These are phyloP conservation scores for Parnassius apollo DNA, from an alignment of 2,888 invertebrate genomes.

Conservation along the genomic window DNA sequence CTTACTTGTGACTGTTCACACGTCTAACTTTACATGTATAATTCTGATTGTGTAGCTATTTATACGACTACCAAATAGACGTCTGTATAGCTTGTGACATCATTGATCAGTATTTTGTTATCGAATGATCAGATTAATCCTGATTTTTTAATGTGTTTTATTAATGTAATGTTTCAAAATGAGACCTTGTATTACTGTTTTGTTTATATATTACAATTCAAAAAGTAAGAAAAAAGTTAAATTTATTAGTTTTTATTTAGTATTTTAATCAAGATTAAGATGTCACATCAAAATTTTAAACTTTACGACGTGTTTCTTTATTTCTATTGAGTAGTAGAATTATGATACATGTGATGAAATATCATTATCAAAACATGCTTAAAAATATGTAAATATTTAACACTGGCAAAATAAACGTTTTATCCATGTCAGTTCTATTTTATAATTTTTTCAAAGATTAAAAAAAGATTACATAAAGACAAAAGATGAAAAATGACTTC, in stretches of 20 bases:
- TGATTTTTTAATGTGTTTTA: constrained; percentile 3
- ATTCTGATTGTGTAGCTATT: neutral
- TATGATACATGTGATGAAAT: neutral
- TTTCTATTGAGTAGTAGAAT: constrained; percentile 27
- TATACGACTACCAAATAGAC: neutral
- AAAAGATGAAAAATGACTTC: too few relatives aligned
- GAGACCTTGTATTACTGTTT: neutral
- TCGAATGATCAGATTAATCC: constrained; percentile 13
- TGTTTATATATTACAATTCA: too few relatives aligned
- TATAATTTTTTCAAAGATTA: too few relatives aligned
- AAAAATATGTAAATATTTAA: too few relatives aligned
- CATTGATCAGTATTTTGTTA: constrained; percentile 16
- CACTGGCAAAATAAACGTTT: too few relatives aligned
- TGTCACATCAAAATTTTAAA: constrained; percentile 10
- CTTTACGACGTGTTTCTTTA: constrained; percentile 18
- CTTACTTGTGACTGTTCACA: neutral
- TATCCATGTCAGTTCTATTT: too few relatives aligned
- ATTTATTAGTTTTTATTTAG: neutral
- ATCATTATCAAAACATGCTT: too few relatives aligned
- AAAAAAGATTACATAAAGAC: too few relatives aligned
- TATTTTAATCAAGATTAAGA: constrained; percentile 20
- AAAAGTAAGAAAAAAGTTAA: neutral
- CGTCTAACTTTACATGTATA: neutral
- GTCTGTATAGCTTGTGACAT: constrained; percentile 6
- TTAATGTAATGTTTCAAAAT: neutral